Percentiles rank a stretch among this genome's conserved stretches.
phyloP scores from a whole-genome alignment of 2,888 invertebrate genomes.

The Calliphora vomitoria region DNA sequence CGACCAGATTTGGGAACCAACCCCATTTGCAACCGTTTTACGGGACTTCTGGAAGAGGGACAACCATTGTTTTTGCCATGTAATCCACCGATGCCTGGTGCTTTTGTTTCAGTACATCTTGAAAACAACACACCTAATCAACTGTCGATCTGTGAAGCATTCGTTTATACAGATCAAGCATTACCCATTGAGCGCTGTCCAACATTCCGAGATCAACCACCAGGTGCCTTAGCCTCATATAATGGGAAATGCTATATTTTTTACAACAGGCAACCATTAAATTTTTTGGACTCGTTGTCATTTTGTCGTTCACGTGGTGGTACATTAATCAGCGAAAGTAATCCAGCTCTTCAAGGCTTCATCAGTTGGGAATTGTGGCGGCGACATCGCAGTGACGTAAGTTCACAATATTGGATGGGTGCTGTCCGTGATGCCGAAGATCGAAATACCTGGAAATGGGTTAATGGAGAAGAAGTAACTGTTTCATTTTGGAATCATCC shows the following conservation, averaged over 20 bases:
- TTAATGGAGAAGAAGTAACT: constrained; percentile 93
- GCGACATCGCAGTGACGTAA: constrained; percentile 94
- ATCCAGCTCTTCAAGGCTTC: constrained; percentile 96
- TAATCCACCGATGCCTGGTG: constrained; percentile 97
- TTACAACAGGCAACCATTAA: constrained; percentile 93
- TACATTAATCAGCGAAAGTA: constrained; percentile 95
- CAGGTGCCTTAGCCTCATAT: constrained; percentile 96
- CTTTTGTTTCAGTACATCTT: constrained; percentile 96
- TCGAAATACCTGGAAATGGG: constrained; percentile 94
- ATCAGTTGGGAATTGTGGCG: constrained; percentile 98
- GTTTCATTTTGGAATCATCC: constrained; percentile 97
- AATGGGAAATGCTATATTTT: constrained; percentile 98
- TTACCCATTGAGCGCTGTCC: constrained; percentile 96
- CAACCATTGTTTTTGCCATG: constrained; percentile 96
- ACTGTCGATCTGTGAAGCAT: constrained; percentile 95
- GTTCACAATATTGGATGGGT: constrained; percentile 98
- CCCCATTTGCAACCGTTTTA: constrained; percentile 96
- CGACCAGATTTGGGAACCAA: constrained; percentile 96
- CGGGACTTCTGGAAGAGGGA: constrained; percentile 93
- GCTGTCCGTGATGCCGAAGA: constrained; percentile 93
- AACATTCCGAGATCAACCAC: constrained; percentile 96
- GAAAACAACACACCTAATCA: constrained; percentile 91
- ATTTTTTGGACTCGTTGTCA: constrained; percentile 91
- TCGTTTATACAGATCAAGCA: constrained; percentile 96
- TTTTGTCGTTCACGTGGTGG: constrained; percentile 94